Evolutionary conservation across 2,888 invertebrate species (phyloP).

Genomic region (Doris montereyensis): DNA sequence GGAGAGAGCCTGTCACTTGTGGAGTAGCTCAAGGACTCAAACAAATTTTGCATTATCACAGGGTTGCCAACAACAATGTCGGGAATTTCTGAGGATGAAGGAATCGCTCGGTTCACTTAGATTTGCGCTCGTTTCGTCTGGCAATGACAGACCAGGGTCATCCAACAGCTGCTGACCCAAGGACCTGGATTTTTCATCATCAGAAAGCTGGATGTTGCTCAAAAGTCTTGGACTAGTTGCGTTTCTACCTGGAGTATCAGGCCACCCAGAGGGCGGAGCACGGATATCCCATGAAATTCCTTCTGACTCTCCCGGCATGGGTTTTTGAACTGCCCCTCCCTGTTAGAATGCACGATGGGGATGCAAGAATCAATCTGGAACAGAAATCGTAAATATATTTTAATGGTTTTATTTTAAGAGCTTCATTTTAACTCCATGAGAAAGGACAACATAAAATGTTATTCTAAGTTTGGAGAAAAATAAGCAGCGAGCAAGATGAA

Average conservation of each 20-base stretch:
- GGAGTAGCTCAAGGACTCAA: constrained; percentile 86
- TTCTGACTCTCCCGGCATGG: background rate
- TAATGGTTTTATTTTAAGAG: no score
- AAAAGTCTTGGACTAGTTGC: constrained; percentile 10
- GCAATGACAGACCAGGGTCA: background rate
- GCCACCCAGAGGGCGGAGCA: no score
- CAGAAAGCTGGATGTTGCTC: constrained; percentile 52
- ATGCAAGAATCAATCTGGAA: constrained; percentile 35
- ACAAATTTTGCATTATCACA: constrained; percentile 87
- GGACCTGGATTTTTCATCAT: constrained; percentile 70
- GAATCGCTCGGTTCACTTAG: background rate
- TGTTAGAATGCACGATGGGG: constrained; percentile 41
- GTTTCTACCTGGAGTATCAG: no score
- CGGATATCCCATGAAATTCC: no score
- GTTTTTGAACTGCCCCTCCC: background rate
- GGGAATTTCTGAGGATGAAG: constrained; percentile 49
- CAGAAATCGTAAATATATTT: background rate
- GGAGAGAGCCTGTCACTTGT: constrained; percentile 81
- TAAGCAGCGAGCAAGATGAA: no score
- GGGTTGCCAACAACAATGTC: constrained; percentile 68
- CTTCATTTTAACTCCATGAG: no score
- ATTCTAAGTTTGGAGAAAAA: no score
- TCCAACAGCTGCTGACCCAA: constrained; percentile 30
- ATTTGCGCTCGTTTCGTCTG: constrained; percentile 29
- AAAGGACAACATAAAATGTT: no score